Base-by-base conservation (phyloP, 2,888 invertebrate species). In the Synergus umbraculus region DNA sequence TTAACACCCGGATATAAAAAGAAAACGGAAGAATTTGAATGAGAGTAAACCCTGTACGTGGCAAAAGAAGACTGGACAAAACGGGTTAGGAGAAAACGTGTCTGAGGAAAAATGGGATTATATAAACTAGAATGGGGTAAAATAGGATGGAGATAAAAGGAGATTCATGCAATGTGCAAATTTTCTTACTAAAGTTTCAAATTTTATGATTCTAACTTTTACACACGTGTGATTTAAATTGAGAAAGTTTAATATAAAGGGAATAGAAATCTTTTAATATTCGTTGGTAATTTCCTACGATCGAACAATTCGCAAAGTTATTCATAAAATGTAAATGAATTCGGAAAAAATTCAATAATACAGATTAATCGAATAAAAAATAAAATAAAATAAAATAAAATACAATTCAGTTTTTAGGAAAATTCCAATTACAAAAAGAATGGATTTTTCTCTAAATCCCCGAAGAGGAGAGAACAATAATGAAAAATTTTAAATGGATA, bases 151-250 rank as follows among this genome's bases (percentile, higher is more conserved):
- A 73, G 73, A 73, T 73, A 73, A 73, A 73, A 73, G 37, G 54
- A 73, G 73, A 73, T 73, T 73, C 54, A 73, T 73, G 73, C 73
- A 73, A 73, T 73, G 73, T 73, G 73, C 73, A 73, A 73, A 73
- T 73, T 54, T 73, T 54, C 73, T 73, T 73, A 49, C 54, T 73
- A 73, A 54, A 73, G 49, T 73, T 73, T 73, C 12, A 73, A 73
- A 73, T 73, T 49, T 54, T 73, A 73, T 73, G 54, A 54, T 54
- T 54, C 73, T 73, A 37, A n/a, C 37, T 54, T 73, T 54, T n/a
- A 54, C 37, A 22, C 13, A 60, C 22, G 22, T n/a, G 54, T 54
- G 54, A n/a, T 54, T n/a, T 9, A 54, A n/a, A 54, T 1, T n/a
- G 7, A 3, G 9, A 54, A n/a, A 18, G 9, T 18, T 8, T n/a